Base-by-base conservation (phyloP, 1,140 invertebrate species). In the Bombus vancouverensis region DNA sequence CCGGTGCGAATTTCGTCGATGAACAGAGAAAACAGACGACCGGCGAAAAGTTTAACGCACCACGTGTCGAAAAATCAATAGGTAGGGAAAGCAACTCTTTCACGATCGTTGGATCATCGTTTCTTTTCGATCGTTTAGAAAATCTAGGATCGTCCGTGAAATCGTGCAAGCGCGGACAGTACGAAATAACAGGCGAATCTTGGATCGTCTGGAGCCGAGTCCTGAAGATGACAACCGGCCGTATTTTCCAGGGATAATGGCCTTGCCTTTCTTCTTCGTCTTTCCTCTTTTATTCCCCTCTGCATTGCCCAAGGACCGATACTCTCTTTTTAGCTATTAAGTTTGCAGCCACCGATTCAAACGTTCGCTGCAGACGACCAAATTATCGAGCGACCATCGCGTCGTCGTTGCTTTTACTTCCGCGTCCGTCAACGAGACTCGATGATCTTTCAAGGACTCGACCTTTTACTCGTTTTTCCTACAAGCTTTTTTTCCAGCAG, bases 161-260 rank as follows among this genome's bases (percentile, higher is more conserved):
- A 66, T 32, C 32, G 65, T 66, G 15, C 32, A n/a, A 8, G 6
- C 71, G 57, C 57, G 75, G n/a, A 80, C n/a, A 32, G n/a, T 53
- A 77, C 66, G 75, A 75, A 83, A 89, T 76, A 86, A 74, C 62
- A 34, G 53, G 53, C 47, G 72, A 73, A 74, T 71, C 81, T 81
- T 57, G 75, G 57, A 81, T 83, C 83, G 83, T 89, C 85, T 85
- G 65, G 66, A 42, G 32, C 39, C 80, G 78, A 78, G 71, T 65
- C 86, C 91, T 92, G 91, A 82, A 68, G 88, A 91, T 92, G 92
- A 92, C 89, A 91, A 92, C 90, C 87, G 71, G 68, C 85, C 87
- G 89, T 92, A 92, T 92, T 92, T 92, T 88, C 87, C 66, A 76
- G n/a, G 87, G 89, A 92, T 92, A 92, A 92, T 92, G 88, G 88